Percentiles rank a stretch among this genome's conserved stretches.
phyloP scores from a whole-genome alignment of 2,888 invertebrate genomes.

The Palloptera scutellata region DNA sequence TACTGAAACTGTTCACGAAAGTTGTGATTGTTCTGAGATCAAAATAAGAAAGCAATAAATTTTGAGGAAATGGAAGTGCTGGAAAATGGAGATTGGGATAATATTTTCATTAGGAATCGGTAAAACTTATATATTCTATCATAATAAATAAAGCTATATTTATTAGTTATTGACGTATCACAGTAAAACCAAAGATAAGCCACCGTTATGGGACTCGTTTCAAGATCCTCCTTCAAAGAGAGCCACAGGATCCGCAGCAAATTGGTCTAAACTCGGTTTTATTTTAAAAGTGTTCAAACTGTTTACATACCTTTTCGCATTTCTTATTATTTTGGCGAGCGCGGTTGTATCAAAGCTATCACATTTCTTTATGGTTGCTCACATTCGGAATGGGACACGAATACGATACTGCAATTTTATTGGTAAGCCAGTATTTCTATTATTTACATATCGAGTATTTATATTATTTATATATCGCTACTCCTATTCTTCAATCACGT shows the following conservation, averaged over 20 bases:
- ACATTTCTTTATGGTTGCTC: constrained; percentile 72
- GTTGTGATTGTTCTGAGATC: not conserved
- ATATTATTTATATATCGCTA: too few relatives aligned
- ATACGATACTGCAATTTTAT: constrained; percentile 43
- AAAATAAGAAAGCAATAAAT: not conserved
- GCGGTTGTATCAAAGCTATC: constrained; percentile 79
- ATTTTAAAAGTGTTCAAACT: constrained; percentile 73
- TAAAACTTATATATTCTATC: constrained; percentile 10
- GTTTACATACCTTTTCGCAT: constrained; percentile 74
- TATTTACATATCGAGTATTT: too few relatives aligned
- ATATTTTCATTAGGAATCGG: constrained; percentile 34
- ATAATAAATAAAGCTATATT: not conserved
- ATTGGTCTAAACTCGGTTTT: constrained; percentile 69
- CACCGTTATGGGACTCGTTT: constrained; percentile 82
- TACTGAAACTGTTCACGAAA: not conserved
- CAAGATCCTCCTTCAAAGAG: constrained; percentile 75
- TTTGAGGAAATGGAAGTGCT: constrained; percentile 3
- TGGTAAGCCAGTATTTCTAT: constrained; percentile 29
- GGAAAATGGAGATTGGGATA: constrained; percentile 26
- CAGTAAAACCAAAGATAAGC: constrained; percentile 50
- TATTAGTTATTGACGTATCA: constrained; percentile 9
- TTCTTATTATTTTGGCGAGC: constrained; percentile 71
- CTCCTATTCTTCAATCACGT: too few relatives aligned
- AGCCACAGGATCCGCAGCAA: constrained; percentile 74
- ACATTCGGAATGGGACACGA: constrained; percentile 36